Percentiles rank a stretch among this genome's conserved stretches.
phyloP scores from a whole-genome alignment of 2,113 vertebrate genomes.

The Hoplias malabaricus region DNA sequence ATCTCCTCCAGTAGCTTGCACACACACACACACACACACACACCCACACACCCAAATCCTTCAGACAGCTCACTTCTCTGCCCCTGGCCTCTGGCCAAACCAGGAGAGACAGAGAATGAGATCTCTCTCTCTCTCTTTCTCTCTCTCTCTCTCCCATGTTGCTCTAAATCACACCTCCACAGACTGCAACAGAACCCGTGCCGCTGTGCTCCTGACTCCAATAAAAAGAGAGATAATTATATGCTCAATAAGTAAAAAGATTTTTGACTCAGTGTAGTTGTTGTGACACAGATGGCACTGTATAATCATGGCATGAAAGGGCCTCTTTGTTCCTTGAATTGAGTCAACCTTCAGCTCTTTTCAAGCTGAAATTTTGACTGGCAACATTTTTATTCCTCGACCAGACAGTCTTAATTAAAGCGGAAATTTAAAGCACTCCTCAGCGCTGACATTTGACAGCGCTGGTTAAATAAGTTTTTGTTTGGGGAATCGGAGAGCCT shows the following conservation, averaged over 20 bases:
- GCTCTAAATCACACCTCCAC: conserved; percentile 31
- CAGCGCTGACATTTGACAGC: neutral
- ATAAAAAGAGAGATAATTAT: conserved; percentile 31
- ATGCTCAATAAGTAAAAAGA: conserved; percentile 29
- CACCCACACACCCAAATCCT: conserved; percentile 49
- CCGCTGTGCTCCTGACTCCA: neutral
- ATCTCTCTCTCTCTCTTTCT: conserved; percentile 23
- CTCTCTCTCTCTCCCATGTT: neutral
- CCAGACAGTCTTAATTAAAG: conserved; percentile 26
- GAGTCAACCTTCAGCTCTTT: conserved; percentile 22
- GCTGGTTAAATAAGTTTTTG: conserved; percentile 15
- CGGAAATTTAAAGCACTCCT: conserved; percentile 9
- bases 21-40: neutral
- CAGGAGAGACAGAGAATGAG: conserved; percentile 49
- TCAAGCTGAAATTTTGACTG: conserved; percentile 27
- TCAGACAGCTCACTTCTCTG: conserved; percentile 62
- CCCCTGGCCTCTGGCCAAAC: conserved; percentile 51
- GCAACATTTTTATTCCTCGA: conserved; percentile 11
- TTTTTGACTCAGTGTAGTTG: conserved; percentile 16
- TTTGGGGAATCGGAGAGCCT: neutral
- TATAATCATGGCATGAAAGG: conserved; percentile 15
- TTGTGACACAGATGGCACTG: conserved; percentile 21
- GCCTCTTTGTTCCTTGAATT: neutral
- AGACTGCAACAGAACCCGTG: neutral
- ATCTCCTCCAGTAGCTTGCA: conserved; percentile 34